phyloP scores from a whole-genome alignment of 2,113 vertebrate genomes.

The Paralichthys olivaceus region DNA sequence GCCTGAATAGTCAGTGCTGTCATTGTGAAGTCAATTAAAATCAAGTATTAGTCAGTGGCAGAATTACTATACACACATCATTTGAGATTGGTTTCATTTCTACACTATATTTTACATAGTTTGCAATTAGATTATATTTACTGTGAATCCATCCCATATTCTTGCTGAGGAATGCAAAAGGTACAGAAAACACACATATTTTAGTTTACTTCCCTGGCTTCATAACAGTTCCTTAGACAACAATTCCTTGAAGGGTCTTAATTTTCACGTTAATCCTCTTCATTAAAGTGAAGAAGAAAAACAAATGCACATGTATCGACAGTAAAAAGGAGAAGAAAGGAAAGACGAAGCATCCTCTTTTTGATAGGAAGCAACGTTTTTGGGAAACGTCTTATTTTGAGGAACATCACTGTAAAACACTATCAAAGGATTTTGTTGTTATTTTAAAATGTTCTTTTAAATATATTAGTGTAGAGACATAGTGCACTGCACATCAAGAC shows the following conservation, averaged over 20 bases:
- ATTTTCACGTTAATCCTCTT: not conserved
- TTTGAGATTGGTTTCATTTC: too few species aligned
- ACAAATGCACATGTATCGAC: not conserved
- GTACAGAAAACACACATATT: too few species aligned
- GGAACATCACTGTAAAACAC: constrained; percentile 16
- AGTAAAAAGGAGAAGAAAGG: constrained; percentile 23
- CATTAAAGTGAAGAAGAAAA: constrained; percentile 6
- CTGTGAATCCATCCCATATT: too few species aligned
- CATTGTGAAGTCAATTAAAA: too few species aligned
- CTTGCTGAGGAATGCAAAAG: too few species aligned
- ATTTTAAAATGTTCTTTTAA: not conserved
- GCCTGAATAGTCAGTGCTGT: too few species aligned
- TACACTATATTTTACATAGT: too few species aligned
- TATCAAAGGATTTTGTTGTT: too few species aligned
- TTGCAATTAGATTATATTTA: too few species aligned
- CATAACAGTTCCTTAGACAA: not conserved
- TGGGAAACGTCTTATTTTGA: constrained; percentile 36
- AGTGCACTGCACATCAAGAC: not conserved
- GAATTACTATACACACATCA: too few species aligned
- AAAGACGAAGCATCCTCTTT: constrained; percentile 35
- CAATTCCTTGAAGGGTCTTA: not conserved
- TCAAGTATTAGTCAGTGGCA: too few species aligned
- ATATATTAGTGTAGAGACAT: not conserved
- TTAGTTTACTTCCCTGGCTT: too few species aligned
- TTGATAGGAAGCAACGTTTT: constrained; percentile 30